These are phyloP conservation scores for Fragariocoptes setiger DNA, from an alignment of 1,140 invertebrate genomes.

Conservation along the genomic window DNA sequence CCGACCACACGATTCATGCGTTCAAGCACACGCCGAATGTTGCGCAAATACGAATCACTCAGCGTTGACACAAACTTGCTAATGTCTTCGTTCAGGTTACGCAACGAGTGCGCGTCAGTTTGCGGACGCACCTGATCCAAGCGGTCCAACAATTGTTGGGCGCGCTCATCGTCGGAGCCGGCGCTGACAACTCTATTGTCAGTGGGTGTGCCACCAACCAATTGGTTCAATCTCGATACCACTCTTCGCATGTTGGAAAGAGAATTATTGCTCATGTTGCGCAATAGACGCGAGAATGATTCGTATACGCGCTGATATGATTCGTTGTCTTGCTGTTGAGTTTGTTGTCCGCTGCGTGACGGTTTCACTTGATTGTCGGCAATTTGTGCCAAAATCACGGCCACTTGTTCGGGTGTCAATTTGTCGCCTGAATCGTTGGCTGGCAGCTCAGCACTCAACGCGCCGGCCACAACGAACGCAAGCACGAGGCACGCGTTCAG, in stretches of 20 bases:
- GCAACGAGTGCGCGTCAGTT: neutral
- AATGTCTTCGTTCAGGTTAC: neutral
- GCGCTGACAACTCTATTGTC: neutral
- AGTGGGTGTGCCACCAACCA: neutral
- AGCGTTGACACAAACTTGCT: neutral
- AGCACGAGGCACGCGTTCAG: no score
- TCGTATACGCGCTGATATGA: neutral
- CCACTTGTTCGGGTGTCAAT: no score
- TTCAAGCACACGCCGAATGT: neutral
- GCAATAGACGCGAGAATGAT: neutral
- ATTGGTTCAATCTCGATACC: neutral
- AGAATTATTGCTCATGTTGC: neutral
- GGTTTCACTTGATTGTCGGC: no score
- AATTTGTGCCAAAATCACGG: no score
- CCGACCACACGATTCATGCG: neutral
- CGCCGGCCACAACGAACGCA: no score
- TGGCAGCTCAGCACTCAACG: no score
- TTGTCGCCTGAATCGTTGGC: no score
- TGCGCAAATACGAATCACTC: neutral
- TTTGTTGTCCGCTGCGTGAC: no score
- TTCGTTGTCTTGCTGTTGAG: neutral
- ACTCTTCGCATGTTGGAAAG: neutral
- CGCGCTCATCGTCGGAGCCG: neutral
- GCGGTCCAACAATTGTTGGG: neutral
- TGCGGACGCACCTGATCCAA: neutral